Evolutionary conservation across 2,888 invertebrate species (phyloP).

Genomic region (Cryptus armator): DNA sequence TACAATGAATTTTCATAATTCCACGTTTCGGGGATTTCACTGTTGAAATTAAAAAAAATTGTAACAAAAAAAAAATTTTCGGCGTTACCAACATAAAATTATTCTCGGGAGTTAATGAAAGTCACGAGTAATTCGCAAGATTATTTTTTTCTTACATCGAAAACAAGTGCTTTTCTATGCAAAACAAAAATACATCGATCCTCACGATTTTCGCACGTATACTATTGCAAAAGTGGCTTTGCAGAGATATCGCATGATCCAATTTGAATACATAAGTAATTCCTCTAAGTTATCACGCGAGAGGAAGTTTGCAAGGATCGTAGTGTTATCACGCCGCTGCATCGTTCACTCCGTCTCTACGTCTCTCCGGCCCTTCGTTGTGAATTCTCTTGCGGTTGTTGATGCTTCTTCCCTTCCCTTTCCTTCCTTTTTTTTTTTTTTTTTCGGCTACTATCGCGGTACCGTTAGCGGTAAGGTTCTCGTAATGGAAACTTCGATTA

Average conservation of each 20-base stretch:
- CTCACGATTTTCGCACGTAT: not conserved
- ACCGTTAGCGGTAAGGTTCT: conserved; percentile 39
- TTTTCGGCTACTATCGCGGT: conserved; percentile 31
- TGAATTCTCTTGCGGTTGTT: conserved; percentile 28
- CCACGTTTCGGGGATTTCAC: no score
- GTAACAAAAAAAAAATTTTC: no score
- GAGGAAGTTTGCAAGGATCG: conserved; percentile 27
- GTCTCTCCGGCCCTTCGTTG: not conserved
- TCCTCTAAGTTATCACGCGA: conserved; percentile 69
- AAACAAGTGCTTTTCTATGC: not conserved
- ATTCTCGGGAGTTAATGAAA: no score
- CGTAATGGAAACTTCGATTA: conserved; percentile 68
- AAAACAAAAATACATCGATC: not conserved
- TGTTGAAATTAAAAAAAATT: no score
- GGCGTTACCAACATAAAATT: no score
- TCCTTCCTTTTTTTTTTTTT: not conserved
- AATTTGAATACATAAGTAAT: conserved; percentile 72
- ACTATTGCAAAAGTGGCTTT: conserved; percentile 10
- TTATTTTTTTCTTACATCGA: not conserved
- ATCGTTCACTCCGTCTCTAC: conserved; percentile 23
- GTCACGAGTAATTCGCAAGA: no score
- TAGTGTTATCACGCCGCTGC: conserved; percentile 44
- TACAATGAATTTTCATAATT: no score
- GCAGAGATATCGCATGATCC: conserved; percentile 68
- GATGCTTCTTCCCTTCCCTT: not conserved